These are phyloP conservation scores for Thyatira batis DNA, from an alignment of 2,888 invertebrate species.

Conservation along the genomic window DNA sequence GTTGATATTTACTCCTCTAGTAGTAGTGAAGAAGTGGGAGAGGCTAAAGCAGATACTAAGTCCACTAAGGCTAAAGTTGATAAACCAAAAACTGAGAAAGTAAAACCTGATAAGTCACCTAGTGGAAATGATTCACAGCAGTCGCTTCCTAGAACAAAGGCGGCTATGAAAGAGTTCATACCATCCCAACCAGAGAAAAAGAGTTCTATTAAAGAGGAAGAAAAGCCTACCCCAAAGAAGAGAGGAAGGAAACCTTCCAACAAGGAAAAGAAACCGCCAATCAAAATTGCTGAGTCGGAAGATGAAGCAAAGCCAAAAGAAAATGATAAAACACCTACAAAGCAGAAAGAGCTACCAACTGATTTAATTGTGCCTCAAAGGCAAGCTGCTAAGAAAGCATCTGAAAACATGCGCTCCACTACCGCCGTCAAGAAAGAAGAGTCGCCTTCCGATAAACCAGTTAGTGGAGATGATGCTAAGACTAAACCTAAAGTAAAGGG, in stretches of 20 bases:
- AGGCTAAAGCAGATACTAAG: conserved; percentile 65
- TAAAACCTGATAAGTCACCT: conserved; percentile 82
- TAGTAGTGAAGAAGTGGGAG: conserved; percentile 84
- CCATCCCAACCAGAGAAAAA: conserved; percentile 70
- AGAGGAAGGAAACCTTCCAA: conserved; percentile 74
- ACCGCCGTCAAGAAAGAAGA: conserved; percentile 78
- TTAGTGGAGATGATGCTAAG: conserved; percentile 60
- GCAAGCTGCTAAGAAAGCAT: conserved; percentile 95
- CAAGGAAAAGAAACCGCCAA: conserved; percentile 62
- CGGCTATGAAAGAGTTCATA: conserved; percentile 92
- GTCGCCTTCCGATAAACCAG: conserved; percentile 50
- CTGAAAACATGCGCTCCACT: conserved; percentile 91
- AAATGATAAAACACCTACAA: conserved; percentile 66
- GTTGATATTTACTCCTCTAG: conserved; percentile 93
- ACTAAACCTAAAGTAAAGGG: conserved; percentile 68
- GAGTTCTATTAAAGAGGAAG: conserved; percentile 41
- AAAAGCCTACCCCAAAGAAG: conserved; percentile 68
- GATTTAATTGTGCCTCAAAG: conserved; percentile 94
- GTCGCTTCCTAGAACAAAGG: conserved; percentile 89
- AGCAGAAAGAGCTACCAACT: conserved; percentile 84
- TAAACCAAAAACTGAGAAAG: conserved; percentile 76
- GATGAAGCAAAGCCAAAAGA: conserved; percentile 79
- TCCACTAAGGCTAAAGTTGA: conserved; percentile 71
- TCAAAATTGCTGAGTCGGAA: conserved; percentile 55
- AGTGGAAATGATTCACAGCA: conserved; percentile 87